Base-by-base conservation (phyloP, 2,888 invertebrate genomes). In the Blastobasis lacticolella region DNA sequence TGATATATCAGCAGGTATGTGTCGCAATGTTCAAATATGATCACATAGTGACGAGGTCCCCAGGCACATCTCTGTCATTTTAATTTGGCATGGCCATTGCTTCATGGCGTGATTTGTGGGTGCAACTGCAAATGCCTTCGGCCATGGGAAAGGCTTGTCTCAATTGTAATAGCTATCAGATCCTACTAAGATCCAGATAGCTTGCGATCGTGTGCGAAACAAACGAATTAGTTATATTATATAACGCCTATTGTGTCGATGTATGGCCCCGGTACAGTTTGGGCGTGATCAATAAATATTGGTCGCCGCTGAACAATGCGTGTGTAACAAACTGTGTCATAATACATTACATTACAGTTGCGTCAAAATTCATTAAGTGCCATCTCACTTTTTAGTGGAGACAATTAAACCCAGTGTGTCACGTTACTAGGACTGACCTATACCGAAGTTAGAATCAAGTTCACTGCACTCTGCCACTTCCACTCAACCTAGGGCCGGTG, bases 71-170 rank as follows among this genome's bases (percentile, higher is more conserved):
- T 49, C 53, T 54, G 55, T 56, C 57, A 54, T 54, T 54, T 56
- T 43, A 42, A 49, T 57, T 56, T 53, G 55, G 44, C 49, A 51
- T 45, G 50, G 42, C 60, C 50, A 60, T 74, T 72, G 59, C 66
- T 63, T 69, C 52, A 56, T 54, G 48, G 54, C 56, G 57, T 69
- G 66, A 71, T 69, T 66, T 58, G 63, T 61, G 54, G 59, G 56
- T 57, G 58, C 54, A 56, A 59, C 61, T 54, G 63, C 63, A 59
- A 65, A 56, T 57, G 58, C 64, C 58, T 47, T 70, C 69, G 66
- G 74, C 67, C 71, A 75, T 79, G 75, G 67, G 75, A 76, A 75
- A 62, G 59, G 59, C 51, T 57, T 59, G 53, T 61, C 57, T 58
- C 57, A 62, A 62, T 61, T 57, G 61, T 60, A 57, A 51, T 50